phyloP scores from a whole-genome alignment of 2,888 invertebrate species.

The Ypsolopha scabrella region DNA sequence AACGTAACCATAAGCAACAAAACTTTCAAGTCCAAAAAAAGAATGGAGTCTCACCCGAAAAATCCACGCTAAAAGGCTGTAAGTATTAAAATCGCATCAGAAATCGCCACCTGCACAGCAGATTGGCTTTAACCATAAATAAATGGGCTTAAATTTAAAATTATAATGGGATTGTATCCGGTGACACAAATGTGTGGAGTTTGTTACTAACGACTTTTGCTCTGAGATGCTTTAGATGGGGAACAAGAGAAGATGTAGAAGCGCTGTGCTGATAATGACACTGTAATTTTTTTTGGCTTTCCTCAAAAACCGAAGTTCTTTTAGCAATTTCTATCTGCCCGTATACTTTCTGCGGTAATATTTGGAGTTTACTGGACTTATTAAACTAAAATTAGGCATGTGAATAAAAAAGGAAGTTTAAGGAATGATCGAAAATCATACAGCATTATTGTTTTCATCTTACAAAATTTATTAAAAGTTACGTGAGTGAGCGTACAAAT shows the following conservation, averaged over 20 bases:
- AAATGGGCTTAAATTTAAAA: slow-evolving; percentile 69
- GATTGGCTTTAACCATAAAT: slow-evolving; percentile 50
- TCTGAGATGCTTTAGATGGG: slow-evolving; percentile 41
- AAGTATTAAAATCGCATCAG: neutral
- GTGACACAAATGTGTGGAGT: slow-evolving; percentile 71
- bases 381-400: no score
- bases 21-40: no score
- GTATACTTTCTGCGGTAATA: no score
- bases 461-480: no score
- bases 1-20: no score
- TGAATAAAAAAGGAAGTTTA: no score
- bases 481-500: neutral
- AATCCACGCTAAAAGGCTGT: neutral
- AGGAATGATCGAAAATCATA: no score
- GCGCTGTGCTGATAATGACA: neutral
- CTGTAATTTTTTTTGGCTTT: neutral
- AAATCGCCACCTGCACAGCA: slow-evolving; percentile 5
- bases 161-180: slow-evolving; percentile 71
- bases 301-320: no score
- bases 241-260: slow-evolving; percentile 29
- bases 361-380: no score
- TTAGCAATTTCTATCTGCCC: no score
- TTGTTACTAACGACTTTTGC: slow-evolving; percentile 70
- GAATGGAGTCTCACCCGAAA: no score
- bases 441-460: no score